These are phyloP conservation scores for Rhagoletis pomonella DNA, from an alignment of 1,140 invertebrate genomes.

Conservation along the genomic window DNA sequence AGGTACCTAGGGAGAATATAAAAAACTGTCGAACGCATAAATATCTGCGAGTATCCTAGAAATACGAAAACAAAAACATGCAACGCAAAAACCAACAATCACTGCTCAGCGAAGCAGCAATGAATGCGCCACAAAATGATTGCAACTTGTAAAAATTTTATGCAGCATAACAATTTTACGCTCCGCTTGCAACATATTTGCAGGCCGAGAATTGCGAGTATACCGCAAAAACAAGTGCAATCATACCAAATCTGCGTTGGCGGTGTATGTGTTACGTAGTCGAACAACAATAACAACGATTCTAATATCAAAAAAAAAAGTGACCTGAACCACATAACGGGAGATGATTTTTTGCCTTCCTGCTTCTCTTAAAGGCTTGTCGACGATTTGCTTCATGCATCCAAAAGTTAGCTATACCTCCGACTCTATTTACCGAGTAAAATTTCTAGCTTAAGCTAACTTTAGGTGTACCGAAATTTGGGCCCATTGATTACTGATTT, in stretches of 20 bases:
- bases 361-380: not conserved
- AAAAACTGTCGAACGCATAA: not conserved
- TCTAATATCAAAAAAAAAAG: not conserved
- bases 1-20: too few relatives aligned
- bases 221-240: not conserved
- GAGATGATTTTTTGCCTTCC: not conserved
- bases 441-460: too few relatives aligned
- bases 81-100: too few relatives aligned
- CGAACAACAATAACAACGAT: not conserved
- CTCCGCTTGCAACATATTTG: not conserved
- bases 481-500: too few relatives aligned
- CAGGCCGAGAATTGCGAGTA: not conserved
- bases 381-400: too few relatives aligned
- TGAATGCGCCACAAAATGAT: not conserved
- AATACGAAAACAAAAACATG: not conserved
- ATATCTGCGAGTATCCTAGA: not conserved
- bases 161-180: slow-evolving; percentile 25
- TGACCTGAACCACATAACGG: not conserved
- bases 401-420: too few relatives aligned
- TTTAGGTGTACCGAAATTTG: too few relatives aligned
- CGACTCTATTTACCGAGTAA: too few relatives aligned
- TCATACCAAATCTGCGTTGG: too few relatives aligned
- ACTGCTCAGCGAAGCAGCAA: not conserved
- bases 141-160: slow-evolving; percentile 28
- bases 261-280: not conserved